Conservation (phyloP, 1,140 invertebrate species). For the Marisa cornuarietis region DNA sequence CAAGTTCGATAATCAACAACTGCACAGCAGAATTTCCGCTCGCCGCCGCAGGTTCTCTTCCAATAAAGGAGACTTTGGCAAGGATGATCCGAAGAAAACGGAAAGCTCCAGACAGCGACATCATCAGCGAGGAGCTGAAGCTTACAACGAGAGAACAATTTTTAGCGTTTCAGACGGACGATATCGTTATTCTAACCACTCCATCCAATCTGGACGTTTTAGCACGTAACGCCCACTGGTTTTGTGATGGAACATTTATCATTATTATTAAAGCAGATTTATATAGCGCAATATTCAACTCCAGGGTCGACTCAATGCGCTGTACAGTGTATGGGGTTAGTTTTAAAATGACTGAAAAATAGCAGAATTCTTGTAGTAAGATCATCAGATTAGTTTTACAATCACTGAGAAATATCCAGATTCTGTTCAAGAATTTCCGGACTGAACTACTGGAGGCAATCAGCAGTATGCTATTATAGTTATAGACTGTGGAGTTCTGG, state of each 20-base stretch:
- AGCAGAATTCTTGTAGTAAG: too few species aligned
- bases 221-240: constrained; percentile 15
- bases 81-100: constrained; percentile 10
- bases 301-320: too few species aligned
- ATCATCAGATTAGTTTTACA: too few species aligned
- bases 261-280: too few species aligned
- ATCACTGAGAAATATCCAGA: too few species aligned
- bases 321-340: too few species aligned
- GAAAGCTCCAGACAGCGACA: constrained; percentile 6
- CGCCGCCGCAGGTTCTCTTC: constrained; percentile 12
- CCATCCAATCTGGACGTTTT: constrained; percentile 15
- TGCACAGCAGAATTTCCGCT: constrained; percentile 14
- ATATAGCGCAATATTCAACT: too few species aligned
- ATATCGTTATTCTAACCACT: constrained; percentile 17
- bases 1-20: background rate
- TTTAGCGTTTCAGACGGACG: constrained; percentile 17
- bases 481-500: too few species aligned
- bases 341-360: too few species aligned
- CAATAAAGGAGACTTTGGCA: constrained; percentile 15
- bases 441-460: too few species aligned
- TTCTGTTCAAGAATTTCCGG: too few species aligned
- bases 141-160: constrained; percentile 16
- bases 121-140: constrained; percentile 16
- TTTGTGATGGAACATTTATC: constrained; percentile 15
- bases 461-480: too few species aligned